Base-by-base conservation (phyloP, 2,888 invertebrate species). In the Thereva unica region DNA sequence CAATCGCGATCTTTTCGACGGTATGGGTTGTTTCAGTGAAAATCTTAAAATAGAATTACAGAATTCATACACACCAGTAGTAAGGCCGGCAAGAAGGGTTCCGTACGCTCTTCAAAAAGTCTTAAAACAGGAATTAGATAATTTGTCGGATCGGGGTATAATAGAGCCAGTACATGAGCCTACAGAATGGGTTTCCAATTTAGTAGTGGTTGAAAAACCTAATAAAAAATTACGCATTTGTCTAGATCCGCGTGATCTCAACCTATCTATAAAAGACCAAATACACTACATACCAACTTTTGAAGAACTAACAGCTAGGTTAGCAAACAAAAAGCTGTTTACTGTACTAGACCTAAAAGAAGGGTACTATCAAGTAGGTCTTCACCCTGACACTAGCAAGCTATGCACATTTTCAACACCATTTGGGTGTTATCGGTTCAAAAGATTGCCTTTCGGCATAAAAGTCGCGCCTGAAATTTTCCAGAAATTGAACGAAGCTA, bases 351-450 rank as follows among this genome's bases (percentile, higher is more conserved):
- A 73, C 64, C 50, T 73, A 69, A 72, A 67, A 67, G 71, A 67
- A 68, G 71, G 53, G 50, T 72, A 70, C 70, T 71, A 67, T 66
- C 70, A 66, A 52, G 38, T 68, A 8, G 54, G 67, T 23, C 57
- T 69, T 34, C 56, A 59, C 54, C 72, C 67, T 79, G 77, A 23
- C 74, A 74, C 66, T 75, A 78, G 69, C 77, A 77, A 37, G 72
- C 71, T 23, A 42, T 23, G 64, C 64, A 72, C 73, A 69, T 73
- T 74, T 41, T 67, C 34, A 50, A 61, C 61, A 8, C 54, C 59
- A 9, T 67, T 67, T 53, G 67, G 67, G 4, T 63, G 49, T 50
- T 64, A 56, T 44, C 49, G 64, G 4, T 67, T 67, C 55, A 56
- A 55, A 4, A 55, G 56, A 49, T 34, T 54, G 7, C 59, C 66